phyloP scores from a whole-genome alignment of 2,888 invertebrate species.

The Hirtodrosophila cameraria region DNA sequence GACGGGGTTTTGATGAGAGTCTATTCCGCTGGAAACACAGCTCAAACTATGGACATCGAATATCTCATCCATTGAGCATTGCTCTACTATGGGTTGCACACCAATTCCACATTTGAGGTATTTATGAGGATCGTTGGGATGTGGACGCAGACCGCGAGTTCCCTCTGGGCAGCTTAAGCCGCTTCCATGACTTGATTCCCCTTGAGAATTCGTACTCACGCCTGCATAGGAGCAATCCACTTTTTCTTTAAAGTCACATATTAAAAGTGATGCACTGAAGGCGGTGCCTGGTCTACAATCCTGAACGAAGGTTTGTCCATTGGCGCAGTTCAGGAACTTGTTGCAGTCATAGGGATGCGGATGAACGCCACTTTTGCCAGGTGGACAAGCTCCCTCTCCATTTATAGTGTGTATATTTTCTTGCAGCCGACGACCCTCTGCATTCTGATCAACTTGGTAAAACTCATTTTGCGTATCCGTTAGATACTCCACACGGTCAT shows the following conservation, averaged over 20 bases:
- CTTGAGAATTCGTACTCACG: constrained; percentile 6
- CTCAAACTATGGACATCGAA: constrained; percentile 85
- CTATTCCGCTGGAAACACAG: constrained; percentile 84
- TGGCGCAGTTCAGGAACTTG: constrained; percentile 87
- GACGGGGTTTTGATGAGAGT: background rate
- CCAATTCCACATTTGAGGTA: constrained; percentile 82
- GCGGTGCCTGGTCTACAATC: constrained; percentile 87
- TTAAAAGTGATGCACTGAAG: constrained; percentile 85
- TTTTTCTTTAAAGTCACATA: constrained; percentile 87
- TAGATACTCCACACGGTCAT: constrained; percentile 78
- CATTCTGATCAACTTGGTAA: background rate
- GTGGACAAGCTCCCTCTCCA: constrained; percentile 54
- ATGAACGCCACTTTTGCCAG: constrained; percentile 85
- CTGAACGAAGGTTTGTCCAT: constrained; percentile 86
- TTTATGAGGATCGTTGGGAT: constrained; percentile 85
- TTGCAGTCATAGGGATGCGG: constrained; percentile 87
- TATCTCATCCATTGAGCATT: constrained; percentile 86
- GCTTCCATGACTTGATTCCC: constrained; percentile 14
- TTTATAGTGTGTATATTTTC: background rate
- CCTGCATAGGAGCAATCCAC: constrained; percentile 84
- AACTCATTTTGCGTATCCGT: constrained; percentile 61
- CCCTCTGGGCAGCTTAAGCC: constrained; percentile 82
- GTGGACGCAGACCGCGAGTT: constrained; percentile 85
- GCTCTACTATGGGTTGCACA: constrained; percentile 85
- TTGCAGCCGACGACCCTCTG: constrained; percentile 4